phyloP scores from a whole-genome alignment of 2,113 vertebrate species.

The Hippocampus comes region DNA sequence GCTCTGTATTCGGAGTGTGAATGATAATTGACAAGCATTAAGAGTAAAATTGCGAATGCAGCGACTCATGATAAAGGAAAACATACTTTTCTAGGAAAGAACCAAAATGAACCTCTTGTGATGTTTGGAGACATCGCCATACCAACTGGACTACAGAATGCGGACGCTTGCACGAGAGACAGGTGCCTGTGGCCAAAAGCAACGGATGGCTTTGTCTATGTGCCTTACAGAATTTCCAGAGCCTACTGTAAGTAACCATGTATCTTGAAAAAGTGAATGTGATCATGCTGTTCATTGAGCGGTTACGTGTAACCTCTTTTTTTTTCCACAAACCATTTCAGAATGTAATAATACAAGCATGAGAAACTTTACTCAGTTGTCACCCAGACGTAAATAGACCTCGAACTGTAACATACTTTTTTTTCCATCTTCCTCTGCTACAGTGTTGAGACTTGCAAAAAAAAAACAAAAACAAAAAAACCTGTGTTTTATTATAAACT shows the following conservation, averaged over 20 bases:
- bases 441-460: too few species aligned
- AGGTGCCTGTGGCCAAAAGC: constrained; percentile 60
- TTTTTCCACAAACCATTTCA: too few species aligned
- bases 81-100: constrained; percentile 29
- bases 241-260: constrained; percentile 50
- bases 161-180: constrained; percentile 56
- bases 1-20: background rate
- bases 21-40: background rate
- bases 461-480: too few species aligned
- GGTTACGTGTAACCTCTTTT: too few species aligned
- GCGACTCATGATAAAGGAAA: background rate
- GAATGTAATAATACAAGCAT: too few species aligned
- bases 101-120: constrained; percentile 42
- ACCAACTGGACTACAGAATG: constrained; percentile 52
- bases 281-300: too few species aligned
- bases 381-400: too few species aligned
- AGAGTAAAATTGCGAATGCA: background rate
- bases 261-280: background rate
- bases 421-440: too few species aligned
- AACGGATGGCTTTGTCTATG: constrained; percentile 45
- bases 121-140: constrained; percentile 64
- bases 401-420: too few species aligned
- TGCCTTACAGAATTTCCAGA: constrained; percentile 49
- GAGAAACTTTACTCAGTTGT: too few species aligned
- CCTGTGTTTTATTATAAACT: too few species aligned